Evolutionary conservation across 2,888 invertebrate genomes (phyloP).

Genomic region (Syrista parreyssii): DNA sequence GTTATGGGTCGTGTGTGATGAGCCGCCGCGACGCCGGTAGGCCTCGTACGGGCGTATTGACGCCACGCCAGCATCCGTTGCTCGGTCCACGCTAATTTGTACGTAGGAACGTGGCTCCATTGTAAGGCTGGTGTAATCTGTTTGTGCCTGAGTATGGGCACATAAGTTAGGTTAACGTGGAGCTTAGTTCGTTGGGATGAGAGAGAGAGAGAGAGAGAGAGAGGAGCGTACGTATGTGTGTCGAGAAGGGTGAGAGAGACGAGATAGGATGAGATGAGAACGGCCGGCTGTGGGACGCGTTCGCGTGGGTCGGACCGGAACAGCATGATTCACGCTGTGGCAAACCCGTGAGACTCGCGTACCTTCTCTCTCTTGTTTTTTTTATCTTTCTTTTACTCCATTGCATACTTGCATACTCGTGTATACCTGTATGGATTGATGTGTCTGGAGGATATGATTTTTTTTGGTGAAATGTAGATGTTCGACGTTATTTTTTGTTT

Average conservation of each 20-base stretch:
- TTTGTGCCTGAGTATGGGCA: background rate
- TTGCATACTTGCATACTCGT: no score
- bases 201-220: background rate
- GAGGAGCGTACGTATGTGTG: background rate
- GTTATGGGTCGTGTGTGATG: no score
- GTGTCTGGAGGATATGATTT: no score
- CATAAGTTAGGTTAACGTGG: slow-evolving; percentile 5
- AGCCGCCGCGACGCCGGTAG: no score
- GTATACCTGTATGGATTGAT: no score
- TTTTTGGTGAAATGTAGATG: no score
- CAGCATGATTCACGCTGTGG: slow-evolving; percentile 61
- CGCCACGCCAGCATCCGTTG: no score
- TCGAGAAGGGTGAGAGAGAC: background rate
- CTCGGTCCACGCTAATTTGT: slow-evolving; percentile 6
- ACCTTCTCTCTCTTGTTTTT: slow-evolving; percentile 7
- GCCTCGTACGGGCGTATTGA: no score
- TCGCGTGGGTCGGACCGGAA: slow-evolving; percentile 65
- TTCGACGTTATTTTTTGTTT: no score
- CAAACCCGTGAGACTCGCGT: slow-evolving; percentile 48
- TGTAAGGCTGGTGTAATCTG: slow-evolving; percentile 2
- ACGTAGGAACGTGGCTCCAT: background rate
- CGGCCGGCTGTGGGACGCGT: slow-evolving; percentile 38
- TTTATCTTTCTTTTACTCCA: no score
- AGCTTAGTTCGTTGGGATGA: background rate
- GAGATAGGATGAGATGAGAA: slow-evolving; percentile 7